Base-by-base conservation (phyloP, 2,113 vertebrate species). In the Malurus elegans region DNA sequence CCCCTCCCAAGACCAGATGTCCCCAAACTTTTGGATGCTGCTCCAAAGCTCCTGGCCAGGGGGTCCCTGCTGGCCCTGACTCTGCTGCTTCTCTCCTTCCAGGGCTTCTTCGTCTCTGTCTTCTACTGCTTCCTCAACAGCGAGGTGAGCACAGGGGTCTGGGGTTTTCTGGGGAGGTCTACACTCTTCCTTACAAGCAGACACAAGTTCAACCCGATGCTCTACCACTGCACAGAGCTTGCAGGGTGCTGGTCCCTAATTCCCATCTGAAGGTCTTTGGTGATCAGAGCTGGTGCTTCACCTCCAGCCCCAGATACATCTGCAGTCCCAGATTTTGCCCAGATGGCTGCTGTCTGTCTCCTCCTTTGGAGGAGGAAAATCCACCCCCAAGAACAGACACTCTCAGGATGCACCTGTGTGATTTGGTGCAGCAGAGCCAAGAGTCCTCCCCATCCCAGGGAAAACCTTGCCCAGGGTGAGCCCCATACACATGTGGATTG, bases 91-190 rank as follows among this genome's bases (percentile, higher is more conserved):
- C 34, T 81, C 53, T 96, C 90, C 75, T 88, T 80, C 72, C 97
- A 99, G 99, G 99, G 99, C 56, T 99, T 99, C 98, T 99, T 99
- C 2, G 99, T 99, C 60, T 99, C 98, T 3, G 98, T 99, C 62
- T 99, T 99, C 97, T 99, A 99, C 98, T 99, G 98, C 97, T 99
- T 99, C 97, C 96, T 99, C 95, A 99, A 99, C 97, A 99, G 99
- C 0, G 98, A 99, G 98, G 99, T 99, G 96, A 98, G 98, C 72
- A 86, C 34, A 31, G 3, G 26, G 19, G 60, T 9, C 31, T 70
- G 24, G 45, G 65, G 5, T 0, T n/a, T 10, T 24, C 32, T 1
- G 7, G 6, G 50, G 23, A 34, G 13, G 5, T 57, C 53, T 58
- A 5, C 15, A 20, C 12, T 17, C 11, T 61, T 79, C 19, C 48